Evolutionary conservation across 1,140 invertebrate genomes (phyloP).

Genomic region (Sitophilus oryzae): DNA sequence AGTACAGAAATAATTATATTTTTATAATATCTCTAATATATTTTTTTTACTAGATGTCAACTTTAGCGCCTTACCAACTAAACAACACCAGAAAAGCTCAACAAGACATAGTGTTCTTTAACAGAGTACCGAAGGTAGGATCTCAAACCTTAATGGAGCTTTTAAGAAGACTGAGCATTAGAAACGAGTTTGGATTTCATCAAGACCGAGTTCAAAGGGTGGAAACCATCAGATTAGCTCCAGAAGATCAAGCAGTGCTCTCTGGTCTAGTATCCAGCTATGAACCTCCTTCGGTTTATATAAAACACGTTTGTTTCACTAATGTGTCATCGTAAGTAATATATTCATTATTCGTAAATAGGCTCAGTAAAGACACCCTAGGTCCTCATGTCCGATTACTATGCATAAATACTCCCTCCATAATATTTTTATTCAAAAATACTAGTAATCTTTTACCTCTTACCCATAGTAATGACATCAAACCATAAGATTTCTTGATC

Average conservation of each 20-base stretch:
- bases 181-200: conserved; percentile 74
- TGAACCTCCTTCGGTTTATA: conserved; percentile 57
- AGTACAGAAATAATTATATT: no score
- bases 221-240: conserved; percentile 72
- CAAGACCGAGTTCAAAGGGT: conserved; percentile 77
- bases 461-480: no score
- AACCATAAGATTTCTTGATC: no score
- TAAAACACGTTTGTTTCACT: conserved; percentile 80
- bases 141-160: conserved; percentile 86
- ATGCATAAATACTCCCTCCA: no score
- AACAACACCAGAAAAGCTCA: conserved; percentile 74
- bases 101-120: conserved; percentile 76
- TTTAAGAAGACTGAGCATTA: conserved; percentile 62
- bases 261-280: conserved; percentile 50
- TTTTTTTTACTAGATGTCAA: conserved; percentile 39
- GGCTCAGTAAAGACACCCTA: no score
- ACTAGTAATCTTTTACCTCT: no score
- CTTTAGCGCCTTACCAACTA: conserved; percentile 57
- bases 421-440: no score
- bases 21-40: no score
- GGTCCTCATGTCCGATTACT: no score
- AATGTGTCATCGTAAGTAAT: conserved; percentile 73
- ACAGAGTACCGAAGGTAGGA: conserved; percentile 82
- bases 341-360: no score
- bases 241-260: conserved; percentile 63